These are phyloP conservation scores for Lates calcarifer DNA, from an alignment of 2,113 vertebrate genomes.

Conservation along the genomic window DNA sequence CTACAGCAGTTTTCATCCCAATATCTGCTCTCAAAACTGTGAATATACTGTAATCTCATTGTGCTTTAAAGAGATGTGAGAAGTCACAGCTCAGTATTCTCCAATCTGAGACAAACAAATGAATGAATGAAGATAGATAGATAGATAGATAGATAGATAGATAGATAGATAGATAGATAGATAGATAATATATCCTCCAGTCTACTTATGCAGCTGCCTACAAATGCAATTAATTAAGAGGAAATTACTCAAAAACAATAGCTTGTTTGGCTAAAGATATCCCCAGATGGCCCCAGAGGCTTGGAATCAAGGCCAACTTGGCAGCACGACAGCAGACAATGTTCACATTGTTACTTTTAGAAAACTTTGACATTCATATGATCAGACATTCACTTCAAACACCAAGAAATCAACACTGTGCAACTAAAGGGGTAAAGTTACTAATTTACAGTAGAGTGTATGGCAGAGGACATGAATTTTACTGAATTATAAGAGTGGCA, in stretches of 20 bases:
- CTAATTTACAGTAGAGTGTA: background rate
- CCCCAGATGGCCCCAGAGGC: slow-evolving; percentile 25
- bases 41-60: slow-evolving; percentile 36
- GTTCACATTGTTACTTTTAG: slow-evolving; percentile 28
- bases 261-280: slow-evolving; percentile 1
- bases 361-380: slow-evolving; percentile 39
- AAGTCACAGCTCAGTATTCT: slow-evolving; percentile 8
- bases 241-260: slow-evolving; percentile 19
- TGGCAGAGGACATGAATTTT: background rate
- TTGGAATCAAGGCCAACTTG: slow-evolving; percentile 36
- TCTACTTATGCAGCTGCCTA: slow-evolving; percentile 63
- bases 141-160: slow-evolving; percentile 40
- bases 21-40: slow-evolving; percentile 1
- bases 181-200: background rate
- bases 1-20: slow-evolving; percentile 27
- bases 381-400: slow-evolving; percentile 46
- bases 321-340: slow-evolving; percentile 12
- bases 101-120: slow-evolving; percentile 15
- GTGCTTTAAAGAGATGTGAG: slow-evolving; percentile 16
- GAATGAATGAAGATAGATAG: slow-evolving; percentile 12
- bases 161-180: slow-evolving; percentile 22
- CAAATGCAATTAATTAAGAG: slow-evolving; percentile 36
- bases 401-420: slow-evolving; percentile 13
- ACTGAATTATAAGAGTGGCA: background rate
- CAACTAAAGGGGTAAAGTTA: slow-evolving; percentile 5